phyloP scores from a whole-genome alignment of 92 coral and sea anemone species.

The Desmophyllum pertusum region DNA sequence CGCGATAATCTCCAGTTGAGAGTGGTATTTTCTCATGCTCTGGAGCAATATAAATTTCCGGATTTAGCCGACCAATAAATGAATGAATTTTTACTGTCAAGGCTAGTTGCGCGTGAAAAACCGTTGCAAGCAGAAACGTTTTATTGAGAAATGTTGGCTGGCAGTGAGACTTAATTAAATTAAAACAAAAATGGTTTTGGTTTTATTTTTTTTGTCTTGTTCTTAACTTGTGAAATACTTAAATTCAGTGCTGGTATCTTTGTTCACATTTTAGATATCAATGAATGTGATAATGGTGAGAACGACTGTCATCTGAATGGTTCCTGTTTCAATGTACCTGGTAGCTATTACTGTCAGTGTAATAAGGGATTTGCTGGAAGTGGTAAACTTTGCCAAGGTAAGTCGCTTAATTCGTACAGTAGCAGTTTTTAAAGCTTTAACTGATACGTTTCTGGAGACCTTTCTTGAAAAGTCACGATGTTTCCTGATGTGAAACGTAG shows the following conservation, averaged over 20 bases:
- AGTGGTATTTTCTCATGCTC: too few relatives aligned
- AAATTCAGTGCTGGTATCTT: not conserved
- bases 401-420: not conserved
- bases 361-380: conserved; percentile 26
- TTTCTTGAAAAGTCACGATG: too few relatives aligned
- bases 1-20: too few relatives aligned
- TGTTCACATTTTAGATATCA: conserved; percentile 7
- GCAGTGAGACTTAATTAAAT: too few relatives aligned
- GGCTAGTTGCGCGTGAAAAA: not conserved
- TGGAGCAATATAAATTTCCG: not conserved
- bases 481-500: too few relatives aligned
- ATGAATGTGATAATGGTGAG: conserved; percentile 27
- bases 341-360: conserved; percentile 26
- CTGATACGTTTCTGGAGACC: too few relatives aligned
- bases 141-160: too few relatives aligned
- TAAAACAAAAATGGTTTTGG: too few relatives aligned
- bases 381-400: conserved; percentile 38
- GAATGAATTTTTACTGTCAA: not conserved
- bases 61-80: not conserved
- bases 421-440: too few relatives aligned
- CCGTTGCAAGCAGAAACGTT: not conserved
- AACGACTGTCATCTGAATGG: conserved; percentile 34
- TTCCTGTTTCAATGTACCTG: conserved; percentile 22
- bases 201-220: too few relatives aligned
- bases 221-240: not conserved